phyloP scores from a whole-genome alignment of 2,888 invertebrate species.

The Tortrix viridana region DNA sequence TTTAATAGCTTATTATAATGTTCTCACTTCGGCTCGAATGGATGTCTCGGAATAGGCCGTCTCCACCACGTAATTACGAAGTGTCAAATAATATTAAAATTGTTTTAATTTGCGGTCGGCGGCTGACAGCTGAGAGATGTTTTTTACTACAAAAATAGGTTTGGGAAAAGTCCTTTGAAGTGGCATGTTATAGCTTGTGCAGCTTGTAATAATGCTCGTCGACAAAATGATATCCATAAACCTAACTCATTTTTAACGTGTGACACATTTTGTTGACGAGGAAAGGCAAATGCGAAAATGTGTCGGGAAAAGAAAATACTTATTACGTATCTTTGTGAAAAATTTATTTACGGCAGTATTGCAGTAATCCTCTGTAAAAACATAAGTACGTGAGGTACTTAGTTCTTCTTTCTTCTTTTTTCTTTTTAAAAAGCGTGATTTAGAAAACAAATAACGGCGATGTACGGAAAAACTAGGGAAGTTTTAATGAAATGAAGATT shows the following conservation, averaged over 20 bases:
- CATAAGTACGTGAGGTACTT: too few relatives aligned
- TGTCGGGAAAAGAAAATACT: constrained; percentile 60
- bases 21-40: constrained; percentile 49
- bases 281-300: constrained; percentile 73
- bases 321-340: constrained; percentile 72
- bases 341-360: constrained; percentile 52
- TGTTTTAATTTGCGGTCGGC: constrained; percentile 59
- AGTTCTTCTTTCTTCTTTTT: too few relatives aligned
- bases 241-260: constrained; percentile 38
- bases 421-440: too few relatives aligned
- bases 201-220: constrained; percentile 25
- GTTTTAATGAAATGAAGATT: too few relatives aligned
- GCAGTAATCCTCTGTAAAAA: neutral
- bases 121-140: constrained; percentile 57
- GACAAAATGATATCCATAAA: constrained; percentile 35
- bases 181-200: constrained; percentile 19
- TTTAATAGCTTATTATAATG: constrained; percentile 54
- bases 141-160: constrained; percentile 29
- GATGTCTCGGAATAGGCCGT: constrained; percentile 45
- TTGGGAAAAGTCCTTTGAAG: constrained; percentile 24
- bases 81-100: constrained; percentile 74
- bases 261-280: constrained; percentile 39
- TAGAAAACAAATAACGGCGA: too few relatives aligned
- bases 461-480: too few relatives aligned
- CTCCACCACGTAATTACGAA: constrained; percentile 66